Conservation (phyloP, 2,888 invertebrate genomes). For the Tetragonisca angustula region DNA sequence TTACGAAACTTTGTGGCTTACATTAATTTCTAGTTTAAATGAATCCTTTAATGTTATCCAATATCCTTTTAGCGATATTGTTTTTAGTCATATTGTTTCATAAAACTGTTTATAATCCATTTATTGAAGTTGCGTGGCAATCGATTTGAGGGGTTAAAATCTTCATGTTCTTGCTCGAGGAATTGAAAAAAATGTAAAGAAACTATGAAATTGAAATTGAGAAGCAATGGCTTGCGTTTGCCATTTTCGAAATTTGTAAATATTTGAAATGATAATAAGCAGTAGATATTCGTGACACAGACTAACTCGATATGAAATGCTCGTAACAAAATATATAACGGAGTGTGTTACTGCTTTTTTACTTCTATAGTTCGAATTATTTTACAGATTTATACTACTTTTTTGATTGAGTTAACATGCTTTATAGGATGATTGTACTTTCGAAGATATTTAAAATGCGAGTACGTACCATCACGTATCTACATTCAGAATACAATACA, state of each 20-base stretch:
- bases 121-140: conserved; percentile 24
- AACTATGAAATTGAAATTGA: conserved; percentile 70
- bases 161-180: conserved; percentile 46
- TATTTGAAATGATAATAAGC: conserved; percentile 55
- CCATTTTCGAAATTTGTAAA: conserved; percentile 67
- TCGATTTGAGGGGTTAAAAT: conserved; percentile 66
- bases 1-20: conserved; percentile 54
- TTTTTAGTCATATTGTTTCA: conserved; percentile 54
- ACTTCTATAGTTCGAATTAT: conserved; percentile 48
- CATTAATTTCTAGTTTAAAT: conserved; percentile 61
- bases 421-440: conserved; percentile 40
- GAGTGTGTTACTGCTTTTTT: conserved; percentile 49
- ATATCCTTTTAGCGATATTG: conserved; percentile 51
- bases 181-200: conserved; percentile 55
- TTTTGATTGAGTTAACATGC: conserved; percentile 66
- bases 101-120: conserved; percentile 48
- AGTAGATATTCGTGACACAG: conserved; percentile 53
- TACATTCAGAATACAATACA: conserved; percentile 42
- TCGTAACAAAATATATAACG: conserved; percentile 37
- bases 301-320: conserved; percentile 49
- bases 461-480: conserved; percentile 43
- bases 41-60: conserved; percentile 51
- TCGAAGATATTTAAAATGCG: conserved; percentile 36
- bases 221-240: conserved; percentile 73
- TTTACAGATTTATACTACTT: conserved; percentile 54